These are phyloP conservation scores for Ophion slaviceki DNA, from an alignment of 2,888 invertebrate species.

Conservation along the genomic window DNA sequence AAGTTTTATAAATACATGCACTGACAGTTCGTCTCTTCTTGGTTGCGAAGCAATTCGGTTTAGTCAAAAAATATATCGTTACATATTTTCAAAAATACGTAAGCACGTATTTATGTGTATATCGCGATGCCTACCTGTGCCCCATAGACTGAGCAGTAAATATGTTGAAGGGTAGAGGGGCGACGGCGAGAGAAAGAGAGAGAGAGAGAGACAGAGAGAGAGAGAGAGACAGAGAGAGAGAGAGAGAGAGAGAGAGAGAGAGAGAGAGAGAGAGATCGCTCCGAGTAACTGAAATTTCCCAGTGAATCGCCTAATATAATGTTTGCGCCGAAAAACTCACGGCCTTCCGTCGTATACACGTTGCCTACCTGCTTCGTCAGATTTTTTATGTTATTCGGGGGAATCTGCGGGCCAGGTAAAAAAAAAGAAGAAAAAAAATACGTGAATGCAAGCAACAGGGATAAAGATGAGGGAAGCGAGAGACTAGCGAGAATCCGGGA, in stretches of 20 bases:
- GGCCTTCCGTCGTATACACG: constrained; percentile 61
- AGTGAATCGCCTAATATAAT: constrained; percentile 75
- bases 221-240: too few species aligned
- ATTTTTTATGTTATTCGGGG: constrained; percentile 78
- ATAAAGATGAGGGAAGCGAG: constrained; percentile 48
- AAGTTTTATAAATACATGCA: too few species aligned
- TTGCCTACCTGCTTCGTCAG: constrained; percentile 77
- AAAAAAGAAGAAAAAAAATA: constrained; percentile 51
- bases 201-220: too few species aligned
- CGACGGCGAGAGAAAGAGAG: too few species aligned
- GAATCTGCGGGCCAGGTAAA: constrained; percentile 81
- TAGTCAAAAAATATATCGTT: too few species aligned
- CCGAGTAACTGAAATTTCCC: constrained; percentile 80
- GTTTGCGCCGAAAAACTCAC: constrained; percentile 39
- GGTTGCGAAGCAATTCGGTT: too few species aligned
- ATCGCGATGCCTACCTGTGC: constrained; percentile 48
- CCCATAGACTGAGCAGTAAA: not conserved
- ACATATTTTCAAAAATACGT: not conserved
- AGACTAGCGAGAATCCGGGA: constrained; percentile 64
- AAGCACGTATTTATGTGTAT: not conserved
- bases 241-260: constrained; percentile 26
- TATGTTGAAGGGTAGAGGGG: not conserved
- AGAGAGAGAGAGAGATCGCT: constrained; percentile 59
- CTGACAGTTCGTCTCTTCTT: too few species aligned
- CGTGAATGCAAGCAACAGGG: constrained; percentile 38